Conservation (phyloP, 2,113 vertebrate species). For the Gadus macrocephalus region DNA sequence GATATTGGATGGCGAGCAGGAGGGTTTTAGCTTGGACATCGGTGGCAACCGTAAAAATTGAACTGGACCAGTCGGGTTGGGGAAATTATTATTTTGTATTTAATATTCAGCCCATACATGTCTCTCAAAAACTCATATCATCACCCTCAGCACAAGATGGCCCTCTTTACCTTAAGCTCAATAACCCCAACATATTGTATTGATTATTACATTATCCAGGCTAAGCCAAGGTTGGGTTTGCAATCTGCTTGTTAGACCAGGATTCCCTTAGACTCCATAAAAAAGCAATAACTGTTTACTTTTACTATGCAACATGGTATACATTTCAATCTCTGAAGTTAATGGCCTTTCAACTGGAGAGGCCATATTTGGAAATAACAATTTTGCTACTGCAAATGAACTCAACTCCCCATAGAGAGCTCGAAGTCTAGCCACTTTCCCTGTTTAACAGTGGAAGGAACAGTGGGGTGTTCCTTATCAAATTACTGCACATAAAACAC, state of each 20-base stretch:
- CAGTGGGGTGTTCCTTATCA: conserved; percentile 9
- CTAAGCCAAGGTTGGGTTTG: conserved; percentile 24
- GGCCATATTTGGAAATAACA: conserved; percentile 55
- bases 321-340: conserved; percentile 59
- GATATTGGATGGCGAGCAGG: too few relatives aligned
- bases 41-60: too few relatives aligned
- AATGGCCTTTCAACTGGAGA: conserved; percentile 55
- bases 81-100: too few relatives aligned
- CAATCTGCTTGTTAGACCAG: conserved; percentile 39
- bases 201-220: conserved; percentile 16
- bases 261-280: conserved; percentile 45
- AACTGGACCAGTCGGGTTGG: too few relatives aligned
- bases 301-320: conserved; percentile 45
- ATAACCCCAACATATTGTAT: conserved; percentile 2
- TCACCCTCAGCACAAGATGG: conserved; percentile 5
- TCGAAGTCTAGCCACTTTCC: conserved; percentile 38
- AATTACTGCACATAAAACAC: conserved; percentile 1
- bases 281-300: conserved; percentile 51
- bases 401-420: conserved; percentile 50
- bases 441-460: conserved; percentile 23
- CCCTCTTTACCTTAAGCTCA: conserved; percentile 10
- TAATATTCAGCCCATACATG: too few relatives aligned
- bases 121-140: not conserved
- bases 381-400: conserved; percentile 57
- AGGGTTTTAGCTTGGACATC: too few relatives aligned